Evolutionary conservation across 2,888 invertebrate species (phyloP), one percentile per base, ranked within the genome.

Genomic region (Orgyia antiqua): DNA sequence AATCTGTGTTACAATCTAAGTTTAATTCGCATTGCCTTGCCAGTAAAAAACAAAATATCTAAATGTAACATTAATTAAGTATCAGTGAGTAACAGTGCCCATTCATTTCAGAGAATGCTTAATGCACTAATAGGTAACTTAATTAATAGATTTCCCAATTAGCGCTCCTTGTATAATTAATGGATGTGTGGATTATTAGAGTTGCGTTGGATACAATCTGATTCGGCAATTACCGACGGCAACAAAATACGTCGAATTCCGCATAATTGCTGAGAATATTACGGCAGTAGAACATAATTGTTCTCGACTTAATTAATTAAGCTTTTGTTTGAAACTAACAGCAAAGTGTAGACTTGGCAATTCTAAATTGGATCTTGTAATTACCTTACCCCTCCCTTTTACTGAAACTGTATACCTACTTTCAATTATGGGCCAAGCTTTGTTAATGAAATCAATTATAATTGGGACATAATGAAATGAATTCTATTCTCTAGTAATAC

Each of bases 351-450:
- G 82, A 86, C 82, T 83, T 83, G 84, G 84, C 84, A 86, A 84
- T 83, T 83, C 84, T 82, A 84, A 86, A 86, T 86, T 86, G 84
- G 84, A 83, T 86, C 84, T 83, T 82, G 84, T 86, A 86, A 86
- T 86, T 84, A 84, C 83, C 83, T 74, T 80, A 73, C 79, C 80
- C 80, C 79, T 76, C 79, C 73, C 72, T 75, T 78, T 77, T 76
- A 68, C 70, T 68, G 74, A 73, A 77, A 77, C 76, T 77, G 82
- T 82, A 80, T 79, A 80, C 82, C 79, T 80, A 82, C 82, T 83
- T 83, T 80, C 83, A 83, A 83, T 83, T 82, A 82, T 76, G 75
- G 71, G 65, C 72, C 71, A 71, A 74, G 79, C 80, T 77, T 76
- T 75, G 73, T 76, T 82, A 80, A 80, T 82, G 65, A 72, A 77